Conservation (phyloP, 2,888 invertebrate genomes). For the Mantis religiosa region DNA sequence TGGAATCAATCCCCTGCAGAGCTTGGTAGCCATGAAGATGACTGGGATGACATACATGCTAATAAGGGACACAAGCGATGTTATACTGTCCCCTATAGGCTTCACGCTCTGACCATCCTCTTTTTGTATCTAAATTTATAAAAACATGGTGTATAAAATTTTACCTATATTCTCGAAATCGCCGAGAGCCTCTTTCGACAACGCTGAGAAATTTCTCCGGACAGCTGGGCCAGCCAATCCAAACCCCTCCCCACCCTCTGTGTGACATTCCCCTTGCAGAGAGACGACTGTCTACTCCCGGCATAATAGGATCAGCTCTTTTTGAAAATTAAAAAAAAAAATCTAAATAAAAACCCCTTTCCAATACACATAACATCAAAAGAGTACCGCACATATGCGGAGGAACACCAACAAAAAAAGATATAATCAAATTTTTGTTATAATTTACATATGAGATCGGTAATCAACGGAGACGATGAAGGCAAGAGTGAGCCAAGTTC, state of each 20-base stretch:
- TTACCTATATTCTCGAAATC: background rate
- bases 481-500: background rate
- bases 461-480: slow-evolving; percentile 8
- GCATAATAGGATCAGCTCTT: slow-evolving; percentile 19
- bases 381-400: slow-evolving; percentile 13
- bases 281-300: background rate
- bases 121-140: background rate
- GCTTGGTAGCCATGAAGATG: background rate
- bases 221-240: background rate
- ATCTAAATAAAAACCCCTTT: slow-evolving; percentile 17
- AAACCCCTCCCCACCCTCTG: background rate
- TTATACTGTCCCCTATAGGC: background rate
- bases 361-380: slow-evolving; percentile 24
- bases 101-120: background rate
- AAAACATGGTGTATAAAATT: background rate
- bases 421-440: slow-evolving; percentile 29
- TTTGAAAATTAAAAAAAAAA: slow-evolving; percentile 19
- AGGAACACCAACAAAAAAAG: slow-evolving; percentile 18
- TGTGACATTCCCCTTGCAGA: background rate
- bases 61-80: background rate
- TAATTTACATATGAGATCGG: slow-evolving; percentile 29
- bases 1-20: background rate
- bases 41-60: background rate
- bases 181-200: background rate
- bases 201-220: background rate